A percentile compares a stretch with the other conserved stretches of the same genome.
Conservation (phyloP, 2,888 invertebrate genomes). For the Urechis unicinctus region DNA sequence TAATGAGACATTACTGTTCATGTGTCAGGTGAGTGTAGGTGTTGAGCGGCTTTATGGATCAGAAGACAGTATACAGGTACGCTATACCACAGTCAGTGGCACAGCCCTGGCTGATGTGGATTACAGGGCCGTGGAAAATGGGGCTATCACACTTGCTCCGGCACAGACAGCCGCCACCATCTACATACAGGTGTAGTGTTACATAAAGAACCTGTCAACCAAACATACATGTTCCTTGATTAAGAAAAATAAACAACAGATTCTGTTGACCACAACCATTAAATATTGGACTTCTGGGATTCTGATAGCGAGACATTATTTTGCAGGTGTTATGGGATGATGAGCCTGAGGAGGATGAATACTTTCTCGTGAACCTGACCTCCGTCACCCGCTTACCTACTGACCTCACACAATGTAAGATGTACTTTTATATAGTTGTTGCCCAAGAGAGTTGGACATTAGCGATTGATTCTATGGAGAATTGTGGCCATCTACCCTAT, state of each 20-base stretch:
- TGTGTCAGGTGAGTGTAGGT: slow-evolving; percentile 30
- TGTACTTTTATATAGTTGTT: too few relatives aligned
- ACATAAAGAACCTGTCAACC: slow-evolving; percentile 1
- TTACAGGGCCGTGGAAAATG: slow-evolving; percentile 23
- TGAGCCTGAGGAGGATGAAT: slow-evolving; percentile 37
- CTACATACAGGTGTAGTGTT: slow-evolving; percentile 30
- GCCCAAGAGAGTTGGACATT: too few relatives aligned
- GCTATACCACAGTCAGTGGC: slow-evolving; percentile 28
- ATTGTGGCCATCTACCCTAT: too few relatives aligned
- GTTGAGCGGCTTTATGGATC: slow-evolving; percentile 40
- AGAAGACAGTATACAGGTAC: slow-evolving; percentile 30
- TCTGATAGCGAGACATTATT: too few relatives aligned
- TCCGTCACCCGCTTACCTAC: slow-evolving; percentile 25
- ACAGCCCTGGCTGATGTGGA: slow-evolving; percentile 26
- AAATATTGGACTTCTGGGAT: too few relatives aligned
- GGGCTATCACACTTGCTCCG: slow-evolving; percentile 30
- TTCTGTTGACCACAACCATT: too few relatives aligned
- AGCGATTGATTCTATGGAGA: too few relatives aligned
- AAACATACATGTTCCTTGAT: too few relatives aligned
- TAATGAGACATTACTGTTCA: background rate
- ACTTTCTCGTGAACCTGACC: slow-evolving; percentile 36
- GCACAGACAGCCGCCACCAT: slow-evolving; percentile 28
- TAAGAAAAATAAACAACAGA: too few relatives aligned
- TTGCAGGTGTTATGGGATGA: slow-evolving; percentile 37
- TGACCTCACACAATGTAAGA: slow-evolving; percentile 10